These are phyloP conservation scores for Cheirogaleus medius DNA, from an alignment of 2,113 vertebrate species.

Conservation along the genomic window DNA sequence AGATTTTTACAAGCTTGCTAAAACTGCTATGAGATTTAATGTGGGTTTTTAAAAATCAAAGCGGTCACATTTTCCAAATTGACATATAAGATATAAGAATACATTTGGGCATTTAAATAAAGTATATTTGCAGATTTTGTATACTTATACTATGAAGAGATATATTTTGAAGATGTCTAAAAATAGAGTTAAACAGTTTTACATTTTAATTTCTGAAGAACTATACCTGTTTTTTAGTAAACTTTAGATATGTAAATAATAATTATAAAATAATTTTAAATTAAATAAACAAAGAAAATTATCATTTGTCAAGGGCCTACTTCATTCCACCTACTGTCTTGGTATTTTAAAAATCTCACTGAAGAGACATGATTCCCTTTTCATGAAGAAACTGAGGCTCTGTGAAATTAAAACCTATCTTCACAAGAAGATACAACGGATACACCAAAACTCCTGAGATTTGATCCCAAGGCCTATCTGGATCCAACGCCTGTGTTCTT, in stretches of 20 bases:
- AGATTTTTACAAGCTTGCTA: conserved; percentile 29
- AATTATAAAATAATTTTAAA: not conserved
- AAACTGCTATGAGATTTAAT: conserved; percentile 4
- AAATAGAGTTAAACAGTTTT: not conserved
- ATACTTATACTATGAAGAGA: not conserved
- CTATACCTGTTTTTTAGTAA: conserved; percentile 7
- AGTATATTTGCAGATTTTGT: not conserved
- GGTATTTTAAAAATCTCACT: not conserved
- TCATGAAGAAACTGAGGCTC: conserved; percentile 15
- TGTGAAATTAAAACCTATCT: not conserved
- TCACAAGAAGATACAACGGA: not conserved
- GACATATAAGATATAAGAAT: not conserved
- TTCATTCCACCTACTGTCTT: not conserved
- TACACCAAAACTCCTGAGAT: conserved; percentile 11
- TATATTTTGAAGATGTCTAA: not conserved
- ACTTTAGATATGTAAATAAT: not conserved
- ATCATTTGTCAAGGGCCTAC: not conserved
- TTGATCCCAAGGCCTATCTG: not conserved
- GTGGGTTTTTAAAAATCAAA: conserved; percentile 48
- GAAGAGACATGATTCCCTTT: not conserved
- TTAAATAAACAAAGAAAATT: conserved; percentile 35
- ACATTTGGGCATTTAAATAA: not conserved
- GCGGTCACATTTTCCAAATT: not conserved
- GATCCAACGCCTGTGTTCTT: not conserved
- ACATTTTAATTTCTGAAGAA: conserved; percentile 22